Evolutionary conservation across 2,113 vertebrate genomes (phyloP).

Genomic region (Dipodomys ordii): DNA sequence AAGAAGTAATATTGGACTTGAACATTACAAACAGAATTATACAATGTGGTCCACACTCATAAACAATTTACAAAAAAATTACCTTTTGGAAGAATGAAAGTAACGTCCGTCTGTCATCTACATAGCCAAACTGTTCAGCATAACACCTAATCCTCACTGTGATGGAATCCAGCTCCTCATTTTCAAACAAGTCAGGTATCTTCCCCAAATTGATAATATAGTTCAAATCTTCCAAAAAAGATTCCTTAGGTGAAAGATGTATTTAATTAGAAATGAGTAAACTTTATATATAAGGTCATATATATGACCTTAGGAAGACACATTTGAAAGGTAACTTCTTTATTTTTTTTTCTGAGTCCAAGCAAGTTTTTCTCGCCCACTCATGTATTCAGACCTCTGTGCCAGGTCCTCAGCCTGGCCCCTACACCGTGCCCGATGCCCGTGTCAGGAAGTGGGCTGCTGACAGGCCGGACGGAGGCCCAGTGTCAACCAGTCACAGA

Average conservation of each 20-base stretch:
- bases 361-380: background rate
- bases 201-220: constrained; percentile 78
- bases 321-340: background rate
- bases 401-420: background rate
- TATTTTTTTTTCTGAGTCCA: background rate
- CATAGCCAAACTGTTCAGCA: constrained; percentile 19
- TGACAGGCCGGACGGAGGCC: background rate
- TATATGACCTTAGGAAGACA: too few species aligned
- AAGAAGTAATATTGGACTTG: background rate
- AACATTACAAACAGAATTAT: background rate
- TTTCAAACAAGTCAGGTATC: constrained; percentile 79
- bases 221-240: constrained; percentile 82
- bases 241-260: constrained; percentile 69
- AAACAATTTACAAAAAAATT: background rate
- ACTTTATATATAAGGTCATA: background rate
- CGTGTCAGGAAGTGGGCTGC: too few species aligned
- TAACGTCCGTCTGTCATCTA: constrained; percentile 64
- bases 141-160: constrained; percentile 53
- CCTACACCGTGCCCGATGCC: fast-evolving
- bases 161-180: constrained; percentile 80
- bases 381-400: background rate
- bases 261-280: background rate
- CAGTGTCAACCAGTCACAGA: background rate
- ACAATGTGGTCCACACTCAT: background rate
- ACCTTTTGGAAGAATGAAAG: constrained; percentile 82